Percentiles rank a stretch among this genome's conserved stretches.
These are phyloP conservation scores for Sapajus apella DNA, from an alignment of 2,113 vertebrate genomes.

Conservation along the genomic window DNA sequence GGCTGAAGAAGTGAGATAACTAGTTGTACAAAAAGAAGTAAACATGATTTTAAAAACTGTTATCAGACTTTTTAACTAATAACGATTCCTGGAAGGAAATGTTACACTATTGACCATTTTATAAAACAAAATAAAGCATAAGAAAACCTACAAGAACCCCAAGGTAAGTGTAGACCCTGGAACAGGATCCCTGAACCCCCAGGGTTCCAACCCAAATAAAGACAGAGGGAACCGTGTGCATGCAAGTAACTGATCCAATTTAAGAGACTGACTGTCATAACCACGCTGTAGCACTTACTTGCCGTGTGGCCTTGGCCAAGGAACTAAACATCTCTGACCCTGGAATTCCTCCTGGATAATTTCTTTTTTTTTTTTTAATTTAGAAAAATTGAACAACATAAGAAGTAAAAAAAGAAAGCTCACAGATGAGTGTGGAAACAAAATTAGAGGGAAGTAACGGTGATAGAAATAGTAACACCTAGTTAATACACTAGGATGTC, in stretches of 20 bases:
- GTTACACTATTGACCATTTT: too few species aligned
- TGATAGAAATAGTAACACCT: not conserved
- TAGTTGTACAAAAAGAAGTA: too few species aligned
- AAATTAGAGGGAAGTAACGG: not conserved
- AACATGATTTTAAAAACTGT: not conserved
- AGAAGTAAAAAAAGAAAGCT: not conserved
- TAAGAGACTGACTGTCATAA: not conserved
- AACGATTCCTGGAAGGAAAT: not conserved
- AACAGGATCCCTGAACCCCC: accelerated
- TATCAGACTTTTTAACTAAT: not conserved
- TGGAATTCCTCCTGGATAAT: not conserved
- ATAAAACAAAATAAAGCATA: not conserved
- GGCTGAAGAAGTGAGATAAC: not conserved
- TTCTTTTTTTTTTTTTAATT: not conserved
- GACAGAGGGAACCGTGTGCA: accelerated
- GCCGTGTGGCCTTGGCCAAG: not conserved
- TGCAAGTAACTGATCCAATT: not conserved
- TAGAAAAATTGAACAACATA: not conserved
- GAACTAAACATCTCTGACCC: not conserved
- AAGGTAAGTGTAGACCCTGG: too few species aligned
- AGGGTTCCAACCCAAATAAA: not conserved
- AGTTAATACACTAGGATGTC: not conserved
- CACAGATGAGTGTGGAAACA: not conserved
- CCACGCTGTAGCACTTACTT: too few species aligned
- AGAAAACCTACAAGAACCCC: not conserved